Evolutionary conservation across 1,140 invertebrate species (phyloP).

Genomic region (Geopemphigus sp.): DNA sequence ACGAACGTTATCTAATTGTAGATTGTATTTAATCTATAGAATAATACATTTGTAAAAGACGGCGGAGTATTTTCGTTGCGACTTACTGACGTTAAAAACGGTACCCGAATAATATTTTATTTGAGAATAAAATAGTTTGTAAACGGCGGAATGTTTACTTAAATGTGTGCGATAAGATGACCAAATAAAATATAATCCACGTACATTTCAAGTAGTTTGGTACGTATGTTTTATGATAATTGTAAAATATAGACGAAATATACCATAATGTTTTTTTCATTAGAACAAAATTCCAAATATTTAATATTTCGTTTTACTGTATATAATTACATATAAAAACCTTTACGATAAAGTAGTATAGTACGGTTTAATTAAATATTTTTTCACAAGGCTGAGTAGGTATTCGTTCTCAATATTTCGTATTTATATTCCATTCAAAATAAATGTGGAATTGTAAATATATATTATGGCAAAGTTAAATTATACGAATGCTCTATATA

Average conservation of each 20-base stretch:
- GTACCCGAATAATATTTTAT: background rate
- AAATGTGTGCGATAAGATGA: background rate
- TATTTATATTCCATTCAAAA: too few relatives aligned
- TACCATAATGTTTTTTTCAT: constrained; percentile 4
- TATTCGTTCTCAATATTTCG: too few relatives aligned
- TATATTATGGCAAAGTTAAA: too few relatives aligned
- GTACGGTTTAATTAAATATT: too few relatives aligned
- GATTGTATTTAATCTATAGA: too few relatives aligned
- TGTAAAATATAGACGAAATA: constrained; percentile 3
- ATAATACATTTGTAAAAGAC: background rate
- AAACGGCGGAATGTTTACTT: background rate
- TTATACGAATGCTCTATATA: too few relatives aligned
- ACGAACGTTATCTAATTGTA: too few relatives aligned
- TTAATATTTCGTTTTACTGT: background rate
- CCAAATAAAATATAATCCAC: background rate
- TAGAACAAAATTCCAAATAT: background rate
- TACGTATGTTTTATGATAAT: background rate
- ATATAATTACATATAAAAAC: background rate
- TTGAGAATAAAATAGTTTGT: background rate
- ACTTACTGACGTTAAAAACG: background rate
- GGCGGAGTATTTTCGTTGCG: background rate
- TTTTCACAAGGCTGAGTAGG: too few relatives aligned
- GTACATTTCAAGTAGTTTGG: too few relatives aligned
- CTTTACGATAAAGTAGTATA: background rate
- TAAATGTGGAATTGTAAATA: too few relatives aligned